Percentiles rank a stretch among this genome's conserved stretches.
Conservation (phyloP, 2,797 vertebrate genomes). For the Sebastes trivittatus region DNA sequence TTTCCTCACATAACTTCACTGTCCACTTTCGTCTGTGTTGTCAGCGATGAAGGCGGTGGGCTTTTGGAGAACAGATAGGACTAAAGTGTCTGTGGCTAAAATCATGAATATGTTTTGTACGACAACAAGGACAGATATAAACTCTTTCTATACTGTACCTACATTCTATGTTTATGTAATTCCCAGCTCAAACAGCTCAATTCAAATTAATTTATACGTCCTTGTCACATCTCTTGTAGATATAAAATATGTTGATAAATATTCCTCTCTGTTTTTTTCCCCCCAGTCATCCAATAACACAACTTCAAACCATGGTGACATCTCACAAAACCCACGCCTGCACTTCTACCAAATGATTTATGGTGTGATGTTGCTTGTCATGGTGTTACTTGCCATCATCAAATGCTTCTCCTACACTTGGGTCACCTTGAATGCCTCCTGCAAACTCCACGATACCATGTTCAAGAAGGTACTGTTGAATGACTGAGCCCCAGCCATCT, state of each 20-base stretch:
- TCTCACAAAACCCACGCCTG: slow-evolving; percentile 71
- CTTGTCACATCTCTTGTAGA: background rate
- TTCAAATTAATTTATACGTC: background rate
- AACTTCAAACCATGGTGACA: background rate
- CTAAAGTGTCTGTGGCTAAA: too few relatives aligned
- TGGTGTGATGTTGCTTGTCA: slow-evolving; percentile 54
- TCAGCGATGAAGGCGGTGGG: too few relatives aligned
- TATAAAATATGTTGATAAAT: background rate
- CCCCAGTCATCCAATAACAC: background rate
- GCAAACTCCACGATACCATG: slow-evolving; percentile 79
- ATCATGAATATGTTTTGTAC: background rate
- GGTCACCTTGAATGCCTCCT: slow-evolving; percentile 78
- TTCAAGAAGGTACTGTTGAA: slow-evolving; percentile 77
- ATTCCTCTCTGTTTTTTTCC: background rate
- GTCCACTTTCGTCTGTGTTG: too few relatives aligned
- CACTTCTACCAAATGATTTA: slow-evolving; percentile 80
- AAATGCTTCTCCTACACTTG: slow-evolving; percentile 80
- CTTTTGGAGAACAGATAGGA: too few relatives aligned
- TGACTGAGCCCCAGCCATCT: background rate
- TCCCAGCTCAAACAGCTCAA: background rate
- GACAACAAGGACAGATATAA: background rate
- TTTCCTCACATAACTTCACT: too few relatives aligned
- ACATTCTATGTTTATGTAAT: background rate
- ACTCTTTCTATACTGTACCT: background rate
- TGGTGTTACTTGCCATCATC: slow-evolving; percentile 61